Conservation (phyloP, 2,888 invertebrate species). For the Agrilus mali region DNA sequence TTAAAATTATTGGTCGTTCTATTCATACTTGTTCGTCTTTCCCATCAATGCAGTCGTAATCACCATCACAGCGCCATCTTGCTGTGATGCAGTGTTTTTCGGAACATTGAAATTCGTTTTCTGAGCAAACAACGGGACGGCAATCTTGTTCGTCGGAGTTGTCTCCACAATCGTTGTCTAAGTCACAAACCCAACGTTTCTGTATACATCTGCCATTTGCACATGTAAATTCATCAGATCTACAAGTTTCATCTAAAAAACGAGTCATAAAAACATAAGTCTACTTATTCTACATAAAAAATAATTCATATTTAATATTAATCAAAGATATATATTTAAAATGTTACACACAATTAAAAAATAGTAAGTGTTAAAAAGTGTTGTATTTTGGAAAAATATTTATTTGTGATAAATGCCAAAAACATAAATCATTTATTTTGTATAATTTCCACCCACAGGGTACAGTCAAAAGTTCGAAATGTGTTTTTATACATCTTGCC, state of each 20-base stretch:
- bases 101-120: conserved; percentile 62
- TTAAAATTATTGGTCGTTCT: neutral
- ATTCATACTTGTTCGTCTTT: conserved; percentile 60
- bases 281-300: no score
- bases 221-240: conserved; percentile 88
- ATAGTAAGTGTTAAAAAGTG: no score
- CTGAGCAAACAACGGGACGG: conserved; percentile 53
- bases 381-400: no score
- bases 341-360: no score
- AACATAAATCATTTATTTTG: no score
- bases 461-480: no score
- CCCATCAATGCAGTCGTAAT: conserved; percentile 71
- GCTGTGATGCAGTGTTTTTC: conserved; percentile 66
- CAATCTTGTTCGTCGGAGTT: conserved; percentile 71
- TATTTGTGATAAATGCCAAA: no score
- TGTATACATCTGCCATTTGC: conserved; percentile 80
- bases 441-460: no score
- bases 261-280: neutral
- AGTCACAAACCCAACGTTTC: conserved; percentile 75
- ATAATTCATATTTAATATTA: no score
- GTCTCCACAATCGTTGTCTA: conserved; percentile 79
- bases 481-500: no score
- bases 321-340: no score
- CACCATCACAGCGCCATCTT: conserved; percentile 80
- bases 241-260: conserved; percentile 73